Evolutionary conservation across 2,888 invertebrate genomes (phyloP).

Genomic region (Loripinus fragilis): DNA sequence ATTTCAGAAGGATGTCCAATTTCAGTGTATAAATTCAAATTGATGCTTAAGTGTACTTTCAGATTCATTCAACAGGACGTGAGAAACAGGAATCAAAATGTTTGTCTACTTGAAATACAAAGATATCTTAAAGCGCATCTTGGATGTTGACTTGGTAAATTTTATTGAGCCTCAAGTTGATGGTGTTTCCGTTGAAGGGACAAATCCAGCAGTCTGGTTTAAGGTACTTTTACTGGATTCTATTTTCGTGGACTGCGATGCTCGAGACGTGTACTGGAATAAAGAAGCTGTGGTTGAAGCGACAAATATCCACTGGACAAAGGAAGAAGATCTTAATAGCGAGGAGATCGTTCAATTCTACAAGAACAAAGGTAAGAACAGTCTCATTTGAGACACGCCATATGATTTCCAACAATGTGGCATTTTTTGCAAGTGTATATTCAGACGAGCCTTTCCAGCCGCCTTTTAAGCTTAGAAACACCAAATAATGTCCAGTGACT

Average conservation of each 20-base stretch:
- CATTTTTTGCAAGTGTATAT: too few species aligned
- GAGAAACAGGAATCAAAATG: slow-evolving; percentile 46
- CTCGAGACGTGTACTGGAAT: slow-evolving; percentile 64
- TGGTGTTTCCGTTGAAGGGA: slow-evolving; percentile 23
- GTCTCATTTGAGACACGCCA: too few species aligned
- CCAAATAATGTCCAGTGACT: too few species aligned
- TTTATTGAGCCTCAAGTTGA: slow-evolving; percentile 57
- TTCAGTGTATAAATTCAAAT: not conserved
- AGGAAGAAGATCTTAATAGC: not conserved
- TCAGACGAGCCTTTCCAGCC: too few species aligned
- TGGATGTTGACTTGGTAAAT: slow-evolving; percentile 52
- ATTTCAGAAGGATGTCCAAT: not conserved
- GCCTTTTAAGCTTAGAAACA: too few species aligned
- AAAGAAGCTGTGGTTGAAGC: slow-evolving; percentile 1
- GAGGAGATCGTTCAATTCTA: not conserved
- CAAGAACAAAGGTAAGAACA: not conserved
- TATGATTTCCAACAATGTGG: too few species aligned
- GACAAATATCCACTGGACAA: not conserved
- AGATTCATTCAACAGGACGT: not conserved
- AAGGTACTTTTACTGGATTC: slow-evolving; percentile 71
- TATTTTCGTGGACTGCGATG: slow-evolving; percentile 71
- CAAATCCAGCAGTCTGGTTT: slow-evolving; percentile 76
- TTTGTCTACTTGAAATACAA: slow-evolving; percentile 55
- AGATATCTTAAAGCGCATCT: slow-evolving; percentile 31
- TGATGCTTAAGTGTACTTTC: not conserved